phyloP scores from a whole-genome alignment of 1,140 invertebrate species.

The Lysiphlebus fabarum region DNA sequence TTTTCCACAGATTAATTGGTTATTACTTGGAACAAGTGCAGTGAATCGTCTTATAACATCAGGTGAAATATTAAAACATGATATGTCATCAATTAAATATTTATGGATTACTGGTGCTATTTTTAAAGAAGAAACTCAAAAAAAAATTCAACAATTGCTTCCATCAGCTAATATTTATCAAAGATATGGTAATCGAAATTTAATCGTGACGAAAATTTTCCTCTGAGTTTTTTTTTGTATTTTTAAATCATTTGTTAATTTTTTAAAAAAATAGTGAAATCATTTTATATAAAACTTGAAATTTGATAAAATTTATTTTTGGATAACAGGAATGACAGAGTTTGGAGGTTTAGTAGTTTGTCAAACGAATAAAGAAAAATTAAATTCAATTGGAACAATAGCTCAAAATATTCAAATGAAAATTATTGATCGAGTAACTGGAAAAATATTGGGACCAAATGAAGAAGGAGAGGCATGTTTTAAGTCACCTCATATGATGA shows the following conservation, averaged over 20 bases:
- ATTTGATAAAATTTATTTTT: not conserved
- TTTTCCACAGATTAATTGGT: not conserved
- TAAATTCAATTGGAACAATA: conserved; percentile 21
- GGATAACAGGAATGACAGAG: not conserved
- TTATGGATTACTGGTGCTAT: not conserved
- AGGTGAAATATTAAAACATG: not conserved
- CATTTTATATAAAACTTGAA: not conserved
- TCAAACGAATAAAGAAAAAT: not conserved
- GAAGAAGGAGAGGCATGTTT: conserved; percentile 46
- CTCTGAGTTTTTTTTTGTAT: too few relatives aligned
- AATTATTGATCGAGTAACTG: conserved; percentile 26
- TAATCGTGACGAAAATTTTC: too few relatives aligned
- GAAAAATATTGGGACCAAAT: conserved; percentile 31
- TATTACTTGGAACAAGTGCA: not conserved
- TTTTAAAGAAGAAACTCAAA: not conserved
- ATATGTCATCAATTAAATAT: not conserved
- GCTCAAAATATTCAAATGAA: conserved; percentile 24
- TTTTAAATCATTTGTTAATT: too few relatives aligned
- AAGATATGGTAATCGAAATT: not conserved
- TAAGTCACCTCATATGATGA: conserved; percentile 37
- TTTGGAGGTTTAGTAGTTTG: not conserved
- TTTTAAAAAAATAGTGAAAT: too few relatives aligned
- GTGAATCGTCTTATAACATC: not conserved
- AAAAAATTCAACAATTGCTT: not conserved
- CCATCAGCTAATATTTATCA: not conserved